Evolutionary conservation across 2,113 vertebrate genomes (phyloP).

Genomic region (Pomatostomus ruficeps): DNA sequence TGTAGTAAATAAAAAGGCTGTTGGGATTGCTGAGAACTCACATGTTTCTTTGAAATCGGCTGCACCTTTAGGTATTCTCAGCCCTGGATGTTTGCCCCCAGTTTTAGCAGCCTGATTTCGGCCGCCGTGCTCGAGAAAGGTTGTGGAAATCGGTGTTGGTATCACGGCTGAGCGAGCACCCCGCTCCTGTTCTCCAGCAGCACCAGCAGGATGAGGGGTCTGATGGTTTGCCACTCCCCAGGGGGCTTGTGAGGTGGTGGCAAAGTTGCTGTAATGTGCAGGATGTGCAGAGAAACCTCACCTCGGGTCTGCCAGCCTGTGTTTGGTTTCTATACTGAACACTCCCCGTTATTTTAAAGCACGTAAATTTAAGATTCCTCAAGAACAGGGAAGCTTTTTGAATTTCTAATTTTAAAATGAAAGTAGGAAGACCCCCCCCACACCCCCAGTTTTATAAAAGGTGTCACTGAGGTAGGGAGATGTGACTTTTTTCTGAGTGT

Average conservation of each 20-base stretch:
- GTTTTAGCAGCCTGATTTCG: not conserved
- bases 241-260: not conserved
- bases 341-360: not conserved
- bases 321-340: rapidly evolving
- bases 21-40: not conserved
- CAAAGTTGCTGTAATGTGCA: not conserved
- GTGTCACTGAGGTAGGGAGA: not conserved
- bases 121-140: rapidly evolving
- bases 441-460: not conserved
- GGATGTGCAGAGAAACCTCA: not conserved
- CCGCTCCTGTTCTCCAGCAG: rapidly evolving
- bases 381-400: rapidly evolving
- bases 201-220: not conserved
- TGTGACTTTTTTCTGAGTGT: not conserved
- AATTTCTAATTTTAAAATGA: not conserved
- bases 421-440: not conserved
- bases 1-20: not conserved
- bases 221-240: not conserved
- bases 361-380: rapidly evolving
- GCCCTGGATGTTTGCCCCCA: not conserved
- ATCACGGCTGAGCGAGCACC: not conserved
- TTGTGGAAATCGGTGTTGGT: rapidly evolving
- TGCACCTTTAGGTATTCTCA: not conserved
- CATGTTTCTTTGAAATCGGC: not conserved
- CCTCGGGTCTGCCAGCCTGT: not conserved